phyloP scores from a whole-genome alignment of 2,113 vertebrate species.

The Tamias sibiricus region DNA sequence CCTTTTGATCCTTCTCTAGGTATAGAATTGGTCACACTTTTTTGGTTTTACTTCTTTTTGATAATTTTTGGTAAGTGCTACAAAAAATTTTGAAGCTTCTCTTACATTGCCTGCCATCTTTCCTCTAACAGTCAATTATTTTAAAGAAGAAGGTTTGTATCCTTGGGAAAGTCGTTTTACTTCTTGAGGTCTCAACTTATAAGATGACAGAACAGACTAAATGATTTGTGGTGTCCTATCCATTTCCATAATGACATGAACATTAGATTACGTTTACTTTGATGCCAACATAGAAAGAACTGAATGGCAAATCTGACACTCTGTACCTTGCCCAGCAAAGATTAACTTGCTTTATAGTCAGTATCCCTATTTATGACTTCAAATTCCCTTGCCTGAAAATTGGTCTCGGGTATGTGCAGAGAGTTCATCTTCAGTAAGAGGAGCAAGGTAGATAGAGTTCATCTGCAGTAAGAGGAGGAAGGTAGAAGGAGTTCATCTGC shows the following conservation, averaged over 20 bases:
- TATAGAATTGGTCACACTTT: background rate
- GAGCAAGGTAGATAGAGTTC: slow-evolving; percentile 14
- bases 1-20: background rate
- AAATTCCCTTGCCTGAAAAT: slow-evolving; percentile 33
- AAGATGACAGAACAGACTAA: background rate
- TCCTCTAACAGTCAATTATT: background rate
- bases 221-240: background rate
- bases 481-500: background rate
- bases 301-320: background rate
- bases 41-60: background rate
- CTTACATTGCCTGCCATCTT: background rate
- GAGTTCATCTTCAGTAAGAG: slow-evolving; percentile 17
- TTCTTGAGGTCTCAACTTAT: slow-evolving; percentile 33
- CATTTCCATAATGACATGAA: background rate
- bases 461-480: slow-evolving; percentile 31
- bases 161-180: slow-evolving; percentile 27
- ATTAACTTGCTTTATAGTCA: background rate
- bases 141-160: background rate
- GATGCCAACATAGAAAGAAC: background rate
- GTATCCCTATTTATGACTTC: background rate
- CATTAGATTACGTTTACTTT: background rate
- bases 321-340: background rate
- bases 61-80: slow-evolving; percentile 34
- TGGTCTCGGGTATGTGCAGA: slow-evolving; percentile 9
- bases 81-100: background rate